Conservation (phyloP, 1,140 invertebrate species). For the Diorhabda carinulata region DNA sequence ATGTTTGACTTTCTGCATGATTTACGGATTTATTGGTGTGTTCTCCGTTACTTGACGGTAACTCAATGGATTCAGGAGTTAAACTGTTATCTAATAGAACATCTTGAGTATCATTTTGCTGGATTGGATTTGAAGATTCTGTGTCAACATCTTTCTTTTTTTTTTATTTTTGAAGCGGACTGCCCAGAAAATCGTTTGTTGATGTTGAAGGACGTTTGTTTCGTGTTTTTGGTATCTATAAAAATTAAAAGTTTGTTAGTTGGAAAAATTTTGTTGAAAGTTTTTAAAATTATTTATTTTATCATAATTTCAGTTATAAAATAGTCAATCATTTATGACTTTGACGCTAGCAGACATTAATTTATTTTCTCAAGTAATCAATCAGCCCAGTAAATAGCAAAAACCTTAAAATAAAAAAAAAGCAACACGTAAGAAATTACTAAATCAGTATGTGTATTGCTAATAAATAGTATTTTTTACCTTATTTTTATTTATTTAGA, state of each 20-base stretch:
- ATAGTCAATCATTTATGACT: too few relatives aligned
- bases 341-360: too few relatives aligned
- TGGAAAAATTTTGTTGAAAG: not conserved
- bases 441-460: too few relatives aligned
- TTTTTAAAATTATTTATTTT: not conserved
- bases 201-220: not conserved
- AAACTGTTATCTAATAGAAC: not conserved
- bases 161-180: not conserved
- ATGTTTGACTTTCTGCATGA: constrained; percentile 3
- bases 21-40: not conserved
- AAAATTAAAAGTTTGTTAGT: not conserved
- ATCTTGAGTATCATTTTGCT: constrained; percentile 8
- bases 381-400: too few relatives aligned
- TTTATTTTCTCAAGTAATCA: too few relatives aligned
- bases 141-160: not conserved
- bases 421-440: too few relatives aligned
- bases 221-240: not conserved
- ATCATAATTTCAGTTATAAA: too few relatives aligned
- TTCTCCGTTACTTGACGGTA: not conserved
- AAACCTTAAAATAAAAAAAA: too few relatives aligned
- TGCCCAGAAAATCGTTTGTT: not conserved
- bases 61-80: not conserved
- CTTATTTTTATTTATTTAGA: too few relatives aligned
- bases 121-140: not conserved
- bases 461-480: too few relatives aligned